A percentile compares a stretch with the other conserved stretches of the same genome.
Evolutionary conservation across 30 jellyfish, hydroid and myxozoan species (phyloP).

Genomic region (Hydractinia symbiolongicarpus): DNA sequence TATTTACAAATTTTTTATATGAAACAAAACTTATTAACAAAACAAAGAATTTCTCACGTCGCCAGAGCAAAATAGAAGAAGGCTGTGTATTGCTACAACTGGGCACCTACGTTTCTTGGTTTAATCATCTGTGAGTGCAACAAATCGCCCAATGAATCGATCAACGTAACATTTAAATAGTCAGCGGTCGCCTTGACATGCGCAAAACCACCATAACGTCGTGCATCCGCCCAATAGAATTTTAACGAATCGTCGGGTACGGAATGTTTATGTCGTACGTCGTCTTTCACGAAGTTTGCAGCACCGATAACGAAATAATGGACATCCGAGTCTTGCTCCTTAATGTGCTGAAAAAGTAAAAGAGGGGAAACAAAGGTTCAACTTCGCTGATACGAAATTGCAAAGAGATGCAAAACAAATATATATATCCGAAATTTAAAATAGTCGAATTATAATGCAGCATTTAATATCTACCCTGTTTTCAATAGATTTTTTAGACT

Average conservation of each 20-base stretch:
- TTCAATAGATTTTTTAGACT: too few species aligned
- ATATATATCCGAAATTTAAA: too few species aligned
- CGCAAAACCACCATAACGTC: slow-evolving; percentile 62
- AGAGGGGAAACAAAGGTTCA: too few species aligned
- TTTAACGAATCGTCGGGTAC: slow-evolving; percentile 74
- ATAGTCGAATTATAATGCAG: too few species aligned
- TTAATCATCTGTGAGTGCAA: slow-evolving; percentile 29
- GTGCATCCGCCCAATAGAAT: slow-evolving; percentile 58
- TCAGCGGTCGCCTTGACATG: slow-evolving; percentile 35
- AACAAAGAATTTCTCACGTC: too few species aligned
- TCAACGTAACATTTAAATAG: slow-evolving; percentile 24
- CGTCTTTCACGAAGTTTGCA: slow-evolving; percentile 35
- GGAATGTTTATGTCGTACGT: slow-evolving; percentile 36
- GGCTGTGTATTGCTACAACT: too few species aligned
- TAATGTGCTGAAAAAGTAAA: background rate
- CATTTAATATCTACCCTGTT: too few species aligned
- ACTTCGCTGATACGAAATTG: too few species aligned
- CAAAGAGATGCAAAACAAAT: too few species aligned
- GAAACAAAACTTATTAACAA: too few species aligned
- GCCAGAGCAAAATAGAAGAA: too few species aligned
- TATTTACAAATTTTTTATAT: too few species aligned
- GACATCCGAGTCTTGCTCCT: slow-evolving; percentile 30
- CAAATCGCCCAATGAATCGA: slow-evolving; percentile 34
- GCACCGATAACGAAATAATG: slow-evolving; percentile 66
- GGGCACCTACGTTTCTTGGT: background rate